These are phyloP conservation scores for Hirundichthys speculiger DNA, from an alignment of 2,113 vertebrate species.

Conservation along the genomic window DNA sequence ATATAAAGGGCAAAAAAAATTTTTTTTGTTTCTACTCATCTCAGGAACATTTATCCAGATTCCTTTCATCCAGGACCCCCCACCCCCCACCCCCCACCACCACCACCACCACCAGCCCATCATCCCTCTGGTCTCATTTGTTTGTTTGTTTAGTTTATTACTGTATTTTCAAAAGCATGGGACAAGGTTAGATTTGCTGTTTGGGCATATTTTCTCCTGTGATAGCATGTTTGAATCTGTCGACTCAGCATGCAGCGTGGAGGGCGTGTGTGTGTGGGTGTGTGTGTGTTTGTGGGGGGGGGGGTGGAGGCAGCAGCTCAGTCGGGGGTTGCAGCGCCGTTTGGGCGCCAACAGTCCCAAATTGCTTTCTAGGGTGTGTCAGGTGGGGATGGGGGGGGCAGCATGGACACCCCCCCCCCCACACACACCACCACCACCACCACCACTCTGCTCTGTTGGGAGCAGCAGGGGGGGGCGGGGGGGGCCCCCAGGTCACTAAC, in stretches of 20 bases:
- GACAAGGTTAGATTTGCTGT: slow-evolving; percentile 75
- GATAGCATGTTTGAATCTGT: slow-evolving; percentile 83
- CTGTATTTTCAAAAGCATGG: slow-evolving; percentile 68
- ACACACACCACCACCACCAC: too few species aligned
- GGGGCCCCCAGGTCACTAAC: slow-evolving; percentile 76
- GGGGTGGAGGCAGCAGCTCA: slow-evolving; percentile 52
- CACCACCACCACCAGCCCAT: slow-evolving; percentile 56
- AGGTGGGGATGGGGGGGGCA: slow-evolving; percentile 14
- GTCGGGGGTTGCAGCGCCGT: slow-evolving; percentile 65
- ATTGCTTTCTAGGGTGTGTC: slow-evolving; percentile 74
- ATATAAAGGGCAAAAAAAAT: too few species aligned
- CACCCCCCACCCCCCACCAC: background rate
- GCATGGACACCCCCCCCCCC: background rate
- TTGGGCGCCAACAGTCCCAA: slow-evolving; percentile 56
- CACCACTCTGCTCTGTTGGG: slow-evolving; percentile 25
- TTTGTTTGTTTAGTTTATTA: slow-evolving; percentile 78
- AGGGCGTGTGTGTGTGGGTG: slow-evolving; percentile 70
- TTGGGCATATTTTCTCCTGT: slow-evolving; percentile 80
- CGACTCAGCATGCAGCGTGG: slow-evolving; percentile 80
- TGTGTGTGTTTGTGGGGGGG: slow-evolving; percentile 52
- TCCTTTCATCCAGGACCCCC: slow-evolving; percentile 3
- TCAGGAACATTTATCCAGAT: too few species aligned
- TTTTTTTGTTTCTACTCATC: too few species aligned
- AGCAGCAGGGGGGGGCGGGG: background rate
- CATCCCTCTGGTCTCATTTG: slow-evolving; percentile 59